Conservation (phyloP, 2,888 invertebrate genomes). For the Calameuta filiformis region DNA sequence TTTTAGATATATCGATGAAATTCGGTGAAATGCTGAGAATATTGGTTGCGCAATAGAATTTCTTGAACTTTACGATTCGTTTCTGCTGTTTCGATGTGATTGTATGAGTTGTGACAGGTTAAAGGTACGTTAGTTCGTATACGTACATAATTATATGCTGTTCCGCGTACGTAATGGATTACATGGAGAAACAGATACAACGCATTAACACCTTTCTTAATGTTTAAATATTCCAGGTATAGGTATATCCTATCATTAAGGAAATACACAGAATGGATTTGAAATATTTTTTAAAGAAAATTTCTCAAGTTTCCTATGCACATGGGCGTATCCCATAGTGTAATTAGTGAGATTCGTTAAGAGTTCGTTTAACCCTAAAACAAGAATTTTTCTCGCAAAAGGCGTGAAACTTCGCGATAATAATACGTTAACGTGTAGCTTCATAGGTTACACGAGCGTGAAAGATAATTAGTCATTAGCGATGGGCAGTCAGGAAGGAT, state of each 20-base stretch:
- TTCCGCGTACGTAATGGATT: neutral
- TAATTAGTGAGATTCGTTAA: conserved; percentile 7
- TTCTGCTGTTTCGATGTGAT: neutral
- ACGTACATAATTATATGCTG: neutral
- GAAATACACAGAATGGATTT: neutral
- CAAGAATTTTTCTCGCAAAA: conserved; percentile 22
- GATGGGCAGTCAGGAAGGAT: neutral
- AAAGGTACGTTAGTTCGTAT: neutral
- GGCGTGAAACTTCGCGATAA: conserved; percentile 19
- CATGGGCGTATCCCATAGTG: conserved; percentile 8
- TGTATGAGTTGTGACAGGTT: neutral
- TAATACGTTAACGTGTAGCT: conserved; percentile 12
- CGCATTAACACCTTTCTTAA: conserved; percentile 6
- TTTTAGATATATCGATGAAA: conserved; percentile 38
- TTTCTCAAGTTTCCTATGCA: neutral
- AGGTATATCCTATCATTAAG: conserved; percentile 15
- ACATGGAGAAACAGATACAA: neutral
- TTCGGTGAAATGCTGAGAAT: conserved; percentile 13
- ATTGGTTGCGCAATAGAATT: conserved; percentile 22
- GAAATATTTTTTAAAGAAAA: neutral
- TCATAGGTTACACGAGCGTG: neutral
- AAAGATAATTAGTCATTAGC: conserved; percentile 15
- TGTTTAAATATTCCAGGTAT: neutral
- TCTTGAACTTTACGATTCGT: neutral
- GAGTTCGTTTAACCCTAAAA: conserved; percentile 10